Conservation (phyloP, 2,888 invertebrate species). For the Conistra vaccinii region DNA sequence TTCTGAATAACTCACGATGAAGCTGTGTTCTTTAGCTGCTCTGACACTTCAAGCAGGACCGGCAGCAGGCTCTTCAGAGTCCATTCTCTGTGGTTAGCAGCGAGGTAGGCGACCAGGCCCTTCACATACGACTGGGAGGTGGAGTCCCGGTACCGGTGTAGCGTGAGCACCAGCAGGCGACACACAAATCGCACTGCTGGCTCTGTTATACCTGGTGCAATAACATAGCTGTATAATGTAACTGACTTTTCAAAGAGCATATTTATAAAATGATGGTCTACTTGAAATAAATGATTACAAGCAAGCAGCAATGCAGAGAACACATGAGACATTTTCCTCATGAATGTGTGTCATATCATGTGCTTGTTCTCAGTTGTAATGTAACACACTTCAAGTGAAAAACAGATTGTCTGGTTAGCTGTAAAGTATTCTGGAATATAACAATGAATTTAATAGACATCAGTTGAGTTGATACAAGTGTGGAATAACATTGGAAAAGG, state of each 20-base stretch:
- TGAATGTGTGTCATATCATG: too few relatives aligned
- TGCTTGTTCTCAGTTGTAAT: background rate
- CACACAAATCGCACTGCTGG: conserved; percentile 95
- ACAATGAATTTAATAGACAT: background rate
- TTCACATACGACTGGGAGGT: conserved; percentile 94
- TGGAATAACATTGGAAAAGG: background rate
- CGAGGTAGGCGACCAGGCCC: conserved; percentile 92
- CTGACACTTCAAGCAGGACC: conserved; percentile 92
- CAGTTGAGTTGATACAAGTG: background rate
- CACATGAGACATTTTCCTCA: too few relatives aligned
- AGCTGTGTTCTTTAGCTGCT: conserved; percentile 91
- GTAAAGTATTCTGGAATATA: background rate
- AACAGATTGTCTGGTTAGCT: background rate
- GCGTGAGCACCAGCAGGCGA: conserved; percentile 93
- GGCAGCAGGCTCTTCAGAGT: conserved; percentile 93
- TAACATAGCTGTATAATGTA: background rate
- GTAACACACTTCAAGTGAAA: background rate
- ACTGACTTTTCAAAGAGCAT: background rate
- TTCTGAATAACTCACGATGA: conserved; percentile 91
- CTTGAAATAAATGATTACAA: background rate
- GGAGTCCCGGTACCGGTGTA: conserved; percentile 95
- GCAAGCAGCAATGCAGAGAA: too few relatives aligned
- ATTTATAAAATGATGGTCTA: background rate
- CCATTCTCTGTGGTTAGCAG: conserved; percentile 92
- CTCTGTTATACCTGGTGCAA: conserved; percentile 93